Percentiles rank a stretch among this genome's conserved stretches.
phyloP scores from a whole-genome alignment of 1,140 invertebrate genomes.

The Leptopilina clavipes region DNA sequence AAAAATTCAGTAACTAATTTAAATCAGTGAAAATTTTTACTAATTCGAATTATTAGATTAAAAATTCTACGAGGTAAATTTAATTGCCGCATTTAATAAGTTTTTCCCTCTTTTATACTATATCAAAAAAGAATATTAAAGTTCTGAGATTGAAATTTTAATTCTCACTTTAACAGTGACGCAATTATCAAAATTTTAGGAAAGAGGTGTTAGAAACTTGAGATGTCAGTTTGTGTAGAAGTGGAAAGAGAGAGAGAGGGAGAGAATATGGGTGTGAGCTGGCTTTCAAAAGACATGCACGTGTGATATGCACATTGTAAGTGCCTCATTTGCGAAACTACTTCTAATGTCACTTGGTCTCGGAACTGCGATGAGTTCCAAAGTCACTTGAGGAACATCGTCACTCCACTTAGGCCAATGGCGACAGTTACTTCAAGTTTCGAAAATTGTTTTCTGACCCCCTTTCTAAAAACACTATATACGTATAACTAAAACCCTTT shows the following conservation, averaged over 20 bases:
- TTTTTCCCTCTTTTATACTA: too few relatives aligned
- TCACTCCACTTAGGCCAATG: slow-evolving; percentile 26
- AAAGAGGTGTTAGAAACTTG: slow-evolving; percentile 1
- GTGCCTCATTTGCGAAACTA: slow-evolving; percentile 31
- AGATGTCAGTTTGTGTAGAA: not conserved
- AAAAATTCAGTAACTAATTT: too few relatives aligned
- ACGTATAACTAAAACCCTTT: too few relatives aligned
- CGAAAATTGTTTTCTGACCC: slow-evolving; percentile 22
- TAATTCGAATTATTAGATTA: too few relatives aligned
- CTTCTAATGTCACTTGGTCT: slow-evolving; percentile 29
- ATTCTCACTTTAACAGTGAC: not conserved
- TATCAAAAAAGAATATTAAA: not conserved
- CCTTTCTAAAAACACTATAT: not conserved
- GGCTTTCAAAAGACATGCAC: slow-evolving; percentile 25
- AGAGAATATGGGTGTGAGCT: not conserved
- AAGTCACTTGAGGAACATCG: slow-evolving; percentile 27
- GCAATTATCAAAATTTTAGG: not conserved
- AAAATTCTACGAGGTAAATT: too few relatives aligned
- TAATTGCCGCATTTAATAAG: too few relatives aligned
- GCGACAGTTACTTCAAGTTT: slow-evolving; percentile 20
- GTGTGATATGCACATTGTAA: slow-evolving; percentile 25
- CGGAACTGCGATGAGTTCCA: slow-evolving; percentile 30
- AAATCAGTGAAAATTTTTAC: too few relatives aligned
- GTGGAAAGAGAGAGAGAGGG: not conserved
- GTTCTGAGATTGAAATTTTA: not conserved